Percentiles rank a stretch among this genome's conserved stretches.
Conservation (phyloP, 2,797 vertebrate species). For the Oophaga sylvatica region DNA sequence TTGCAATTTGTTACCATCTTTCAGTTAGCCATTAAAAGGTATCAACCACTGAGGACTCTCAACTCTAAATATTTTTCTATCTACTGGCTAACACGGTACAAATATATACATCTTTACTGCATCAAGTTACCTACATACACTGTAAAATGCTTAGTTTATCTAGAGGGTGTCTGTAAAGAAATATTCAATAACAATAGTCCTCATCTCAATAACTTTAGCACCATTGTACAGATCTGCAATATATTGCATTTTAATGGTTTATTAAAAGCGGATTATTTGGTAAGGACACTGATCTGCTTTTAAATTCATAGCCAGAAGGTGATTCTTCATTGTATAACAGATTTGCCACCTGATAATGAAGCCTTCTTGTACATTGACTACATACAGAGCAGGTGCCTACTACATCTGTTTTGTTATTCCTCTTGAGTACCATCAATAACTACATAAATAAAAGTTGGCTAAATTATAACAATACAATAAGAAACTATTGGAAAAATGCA, state of each 20-base stretch:
- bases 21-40: too few species aligned
- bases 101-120: too few species aligned
- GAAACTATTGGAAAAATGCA: neutral
- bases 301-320: neutral
- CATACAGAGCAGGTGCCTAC: neutral
- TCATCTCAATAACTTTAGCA: slow-evolving; percentile 7
- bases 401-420: neutral
- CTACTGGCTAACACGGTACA: too few species aligned
- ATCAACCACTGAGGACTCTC: too few species aligned
- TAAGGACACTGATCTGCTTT: neutral
- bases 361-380: neutral
- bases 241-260: neutral
- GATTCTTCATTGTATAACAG: neutral
- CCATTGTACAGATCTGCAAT: neutral
- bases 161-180: neutral
- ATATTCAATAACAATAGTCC: neutral
- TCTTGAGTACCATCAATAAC: neutral
- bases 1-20: too few species aligned
- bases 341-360: neutral
- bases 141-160: neutral
- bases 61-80: too few species aligned
- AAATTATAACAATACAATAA: neutral
- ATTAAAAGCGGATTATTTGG: neutral
- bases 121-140: neutral
- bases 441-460: neutral